Conservation (phyloP, 64 coral and sea anemone species). For the Pocillopora verrucosa region DNA sequence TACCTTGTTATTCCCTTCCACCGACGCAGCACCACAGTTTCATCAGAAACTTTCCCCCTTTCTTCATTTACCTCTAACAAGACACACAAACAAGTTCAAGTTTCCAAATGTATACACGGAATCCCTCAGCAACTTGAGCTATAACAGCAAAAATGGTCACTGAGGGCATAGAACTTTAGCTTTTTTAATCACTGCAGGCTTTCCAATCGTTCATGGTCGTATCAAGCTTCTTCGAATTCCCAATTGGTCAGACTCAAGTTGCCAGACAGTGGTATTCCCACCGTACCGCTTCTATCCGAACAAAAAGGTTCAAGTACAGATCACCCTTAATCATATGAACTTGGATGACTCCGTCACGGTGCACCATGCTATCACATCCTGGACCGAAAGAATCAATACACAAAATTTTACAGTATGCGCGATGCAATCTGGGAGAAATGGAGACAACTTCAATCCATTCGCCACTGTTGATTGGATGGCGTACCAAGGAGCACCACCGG, state of each 20-base stretch:
- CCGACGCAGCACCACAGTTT: too few species aligned
- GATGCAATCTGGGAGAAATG: slow-evolving; percentile 62
- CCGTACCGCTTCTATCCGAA: slow-evolving; percentile 25
- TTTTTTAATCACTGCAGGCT: not conserved
- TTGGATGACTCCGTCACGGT: slow-evolving; percentile 35
- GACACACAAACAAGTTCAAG: too few species aligned
- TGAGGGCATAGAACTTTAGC: too few species aligned
- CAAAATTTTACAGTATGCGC: slow-evolving; percentile 57
- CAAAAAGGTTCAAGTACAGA: slow-evolving; percentile 38
- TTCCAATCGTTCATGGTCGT: slow-evolving; percentile 5
- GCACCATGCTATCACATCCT: slow-evolving; percentile 34
- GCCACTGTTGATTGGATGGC: slow-evolving; percentile 56
- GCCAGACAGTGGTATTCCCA: slow-evolving; percentile 8
- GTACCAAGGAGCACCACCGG: slow-evolving; percentile 46
- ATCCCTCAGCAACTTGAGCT: too few species aligned
- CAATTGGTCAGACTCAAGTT: slow-evolving; percentile 30
- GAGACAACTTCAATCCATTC: slow-evolving; percentile 21
- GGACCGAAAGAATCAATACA: slow-evolving; percentile 32
- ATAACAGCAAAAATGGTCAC: too few species aligned
- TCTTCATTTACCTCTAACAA: too few species aligned
- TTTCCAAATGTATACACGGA: too few species aligned
- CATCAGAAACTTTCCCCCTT: too few species aligned
- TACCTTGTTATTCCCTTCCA: too few species aligned
- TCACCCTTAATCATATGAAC: slow-evolving; percentile 50
- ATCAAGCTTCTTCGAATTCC: slow-evolving; percentile 40